Evolutionary conservation across 2,113 vertebrate genomes (phyloP).

Genomic region (Xenopus laevis): DNA sequence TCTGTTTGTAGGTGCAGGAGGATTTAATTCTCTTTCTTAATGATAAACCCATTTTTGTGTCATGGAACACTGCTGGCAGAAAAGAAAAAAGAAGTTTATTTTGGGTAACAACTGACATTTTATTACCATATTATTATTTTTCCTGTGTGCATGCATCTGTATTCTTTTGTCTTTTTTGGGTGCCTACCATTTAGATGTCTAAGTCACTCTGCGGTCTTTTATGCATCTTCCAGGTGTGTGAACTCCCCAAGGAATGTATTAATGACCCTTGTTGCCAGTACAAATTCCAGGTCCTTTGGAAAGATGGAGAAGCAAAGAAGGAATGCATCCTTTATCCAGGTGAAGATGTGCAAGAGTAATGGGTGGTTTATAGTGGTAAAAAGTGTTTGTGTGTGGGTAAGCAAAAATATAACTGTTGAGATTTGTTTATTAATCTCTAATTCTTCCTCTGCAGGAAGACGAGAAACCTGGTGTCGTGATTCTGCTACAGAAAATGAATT

Average conservation of each 20-base stretch:
- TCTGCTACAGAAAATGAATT: slow-evolving; percentile 81
- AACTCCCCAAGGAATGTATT: slow-evolving; percentile 70
- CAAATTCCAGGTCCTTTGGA: slow-evolving; percentile 77
- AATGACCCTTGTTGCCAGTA: slow-evolving; percentile 73
- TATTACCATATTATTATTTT: no score
- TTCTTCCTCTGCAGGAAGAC: slow-evolving; percentile 57
- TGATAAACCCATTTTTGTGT: slow-evolving; percentile 68
- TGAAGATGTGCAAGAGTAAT: slow-evolving; percentile 39
- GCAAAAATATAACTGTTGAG: background rate
- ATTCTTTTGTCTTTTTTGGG: background rate
- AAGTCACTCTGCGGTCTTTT: no score
- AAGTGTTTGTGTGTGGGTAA: background rate
- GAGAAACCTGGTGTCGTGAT: slow-evolving; percentile 78
- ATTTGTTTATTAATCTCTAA: background rate
- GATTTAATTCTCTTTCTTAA: slow-evolving; percentile 75
- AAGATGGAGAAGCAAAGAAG: slow-evolving; percentile 65
- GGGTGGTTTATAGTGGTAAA: background rate
- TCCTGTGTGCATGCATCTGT: no score
- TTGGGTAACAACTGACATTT: slow-evolving; percentile 71
- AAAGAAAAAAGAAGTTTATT: slow-evolving; percentile 68
- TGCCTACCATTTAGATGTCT: background rate
- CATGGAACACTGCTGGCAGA: slow-evolving; percentile 77
- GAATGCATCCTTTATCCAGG: slow-evolving; percentile 83
- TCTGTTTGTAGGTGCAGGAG: slow-evolving; percentile 21
- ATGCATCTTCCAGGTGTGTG: slow-evolving; percentile 66